Base-by-base conservation (phyloP, 2,797 vertebrate genomes). In the Petrocephalus sullivani region DNA sequence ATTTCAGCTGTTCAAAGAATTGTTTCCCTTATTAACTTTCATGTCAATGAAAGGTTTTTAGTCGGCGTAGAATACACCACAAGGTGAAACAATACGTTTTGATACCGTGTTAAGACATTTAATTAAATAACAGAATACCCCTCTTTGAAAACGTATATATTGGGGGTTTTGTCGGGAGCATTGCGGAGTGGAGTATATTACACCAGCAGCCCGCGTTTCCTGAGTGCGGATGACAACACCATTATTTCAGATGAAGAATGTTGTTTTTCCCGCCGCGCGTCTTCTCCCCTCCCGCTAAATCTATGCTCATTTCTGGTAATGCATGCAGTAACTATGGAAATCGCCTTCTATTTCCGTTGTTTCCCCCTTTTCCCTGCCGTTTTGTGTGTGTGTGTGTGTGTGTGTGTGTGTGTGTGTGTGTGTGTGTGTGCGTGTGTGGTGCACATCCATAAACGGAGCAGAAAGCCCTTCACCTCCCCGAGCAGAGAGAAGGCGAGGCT, bases 201-300 rank as follows among this genome's bases (percentile, higher is more conserved):
- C 92, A 93, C 91, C 92, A 91, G 93, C 94, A 92, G 92, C 92
- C 92, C 91, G 93, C 93, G 93, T 95, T 95, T 95, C 94, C 93
- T 93, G 92, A 93, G 91, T 93, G 91, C 90, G 58, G 92, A 93
- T 94, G 95, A 95, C 94, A 95, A 92, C 86, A 37, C 92, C 94
- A 95, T 95, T 92, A 92, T 93, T 95, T 94, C 94, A 90, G 86
- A 92, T 95, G 94, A 95, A 93, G 91, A 93, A 95, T 95, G 94
- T 92, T 90, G 91, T 93, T 93, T 93, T 91, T 56, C 89, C 89
- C 61, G 64, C 85, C 87, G 81, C 41, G 54, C 12, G 46, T 41
- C 23, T 78, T 85, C 33, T 61, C 33, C 57, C 41, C 61, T 28
- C 54, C 56, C 19, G 91, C 90, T 90, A 91, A 71, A 58, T 87